Evolutionary conservation across 2,888 invertebrate genomes (phyloP).

Genomic region (Pammene aurita): DNA sequence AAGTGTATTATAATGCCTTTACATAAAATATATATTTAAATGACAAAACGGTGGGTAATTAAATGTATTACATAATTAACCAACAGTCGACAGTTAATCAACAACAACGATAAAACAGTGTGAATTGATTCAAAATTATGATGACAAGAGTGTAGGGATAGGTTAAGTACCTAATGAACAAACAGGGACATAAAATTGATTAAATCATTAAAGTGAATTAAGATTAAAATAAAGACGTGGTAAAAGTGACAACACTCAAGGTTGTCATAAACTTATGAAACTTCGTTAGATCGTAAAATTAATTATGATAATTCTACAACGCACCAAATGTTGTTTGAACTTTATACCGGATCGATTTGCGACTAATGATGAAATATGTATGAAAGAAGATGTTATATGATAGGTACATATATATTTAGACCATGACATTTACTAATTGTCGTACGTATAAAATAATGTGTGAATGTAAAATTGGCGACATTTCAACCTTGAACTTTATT

Average conservation of each 20-base stretch:
- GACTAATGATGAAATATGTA: slow-evolving; percentile 15
- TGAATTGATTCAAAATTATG: slow-evolving; percentile 9
- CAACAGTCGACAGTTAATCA: slow-evolving; percentile 4
- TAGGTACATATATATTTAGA: neutral
- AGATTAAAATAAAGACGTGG: neutral
- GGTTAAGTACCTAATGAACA: neutral
- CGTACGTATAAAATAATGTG: slow-evolving; percentile 20
- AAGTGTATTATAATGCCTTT: too few species aligned
- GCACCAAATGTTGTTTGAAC: slow-evolving; percentile 13
- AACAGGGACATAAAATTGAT: slow-evolving; percentile 5
- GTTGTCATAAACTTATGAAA: slow-evolving; percentile 3
- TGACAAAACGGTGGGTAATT: neutral
- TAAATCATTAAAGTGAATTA: slow-evolving; percentile 3
- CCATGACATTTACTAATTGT: slow-evolving; percentile 34
- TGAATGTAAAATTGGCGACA: slow-evolving; percentile 12
- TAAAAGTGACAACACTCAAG: slow-evolving; percentile 20
- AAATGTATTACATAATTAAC: neutral
- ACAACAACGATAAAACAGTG: slow-evolving; percentile 1
- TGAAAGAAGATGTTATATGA: neutral
- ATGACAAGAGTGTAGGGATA: slow-evolving; percentile 5
- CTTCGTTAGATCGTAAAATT: neutral
- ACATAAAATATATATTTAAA: neutral
- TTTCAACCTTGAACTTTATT: slow-evolving; percentile 16
- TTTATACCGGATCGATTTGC: slow-evolving; percentile 13
- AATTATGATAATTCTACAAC: slow-evolving; percentile 19